These are phyloP conservation scores for Uloborus plumipes DNA, from an alignment of 2,888 invertebrate genomes.

Conservation along the genomic window DNA sequence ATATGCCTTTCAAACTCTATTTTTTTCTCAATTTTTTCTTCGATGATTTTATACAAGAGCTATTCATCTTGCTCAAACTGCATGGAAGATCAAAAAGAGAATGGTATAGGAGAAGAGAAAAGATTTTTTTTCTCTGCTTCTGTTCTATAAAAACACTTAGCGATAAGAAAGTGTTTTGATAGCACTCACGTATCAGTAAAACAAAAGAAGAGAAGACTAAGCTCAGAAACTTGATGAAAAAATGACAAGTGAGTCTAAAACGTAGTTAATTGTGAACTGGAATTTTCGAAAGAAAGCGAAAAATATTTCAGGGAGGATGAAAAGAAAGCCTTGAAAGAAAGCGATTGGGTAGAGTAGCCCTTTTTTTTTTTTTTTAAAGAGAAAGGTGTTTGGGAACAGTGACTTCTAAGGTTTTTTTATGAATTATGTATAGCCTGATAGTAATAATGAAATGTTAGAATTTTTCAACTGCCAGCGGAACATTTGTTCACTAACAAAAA, in stretches of 20 bases:
- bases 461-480: too few species aligned
- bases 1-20: not conserved
- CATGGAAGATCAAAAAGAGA: constrained; percentile 36
- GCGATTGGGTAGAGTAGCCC: too few species aligned
- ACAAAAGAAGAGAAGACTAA: constrained; percentile 49
- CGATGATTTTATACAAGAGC: constrained; percentile 47
- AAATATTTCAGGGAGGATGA: too few species aligned
- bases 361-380: too few species aligned
- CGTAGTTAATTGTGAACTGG: constrained; percentile 31
- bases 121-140: constrained; percentile 19
- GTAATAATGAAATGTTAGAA: too few species aligned
- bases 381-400: too few species aligned
- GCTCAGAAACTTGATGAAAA: constrained; percentile 31
- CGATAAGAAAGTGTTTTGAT: constrained; percentile 60
- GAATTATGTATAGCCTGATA: too few species aligned
- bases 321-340: too few species aligned
- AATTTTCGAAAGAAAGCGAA: too few species aligned
- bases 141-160: constrained; percentile 32
- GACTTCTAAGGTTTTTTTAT: too few species aligned
- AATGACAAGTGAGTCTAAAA: constrained; percentile 25
- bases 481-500: too few species aligned
- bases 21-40: not conserved
- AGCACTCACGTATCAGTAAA: constrained; percentile 36
- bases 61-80: constrained; percentile 62
- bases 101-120: constrained; percentile 25